Evolutionary conservation across 2,797 vertebrate species (phyloP).

Genomic region (Hipposideros larvatus): DNA sequence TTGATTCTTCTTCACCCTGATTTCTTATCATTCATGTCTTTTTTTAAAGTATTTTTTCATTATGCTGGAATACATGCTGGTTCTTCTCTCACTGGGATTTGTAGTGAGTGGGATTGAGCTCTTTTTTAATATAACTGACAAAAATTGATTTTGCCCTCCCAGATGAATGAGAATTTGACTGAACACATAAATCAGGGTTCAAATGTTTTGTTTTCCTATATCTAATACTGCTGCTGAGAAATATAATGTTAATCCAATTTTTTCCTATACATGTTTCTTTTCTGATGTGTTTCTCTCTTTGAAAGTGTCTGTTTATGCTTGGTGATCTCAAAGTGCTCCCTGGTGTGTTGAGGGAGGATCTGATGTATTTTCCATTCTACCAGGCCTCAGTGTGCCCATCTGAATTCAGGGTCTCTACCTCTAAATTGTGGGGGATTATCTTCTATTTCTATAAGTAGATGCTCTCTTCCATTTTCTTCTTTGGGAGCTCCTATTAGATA

Average conservation of each 20-base stretch:
- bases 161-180: background rate
- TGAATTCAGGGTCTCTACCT: background rate
- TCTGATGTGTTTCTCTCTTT: background rate
- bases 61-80: background rate
- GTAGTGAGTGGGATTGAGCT: background rate
- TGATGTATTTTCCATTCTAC: background rate
- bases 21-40: background rate
- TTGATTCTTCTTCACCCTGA: background rate
- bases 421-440: background rate
- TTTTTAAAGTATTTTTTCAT: background rate
- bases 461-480: background rate
- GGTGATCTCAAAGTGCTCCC: background rate
- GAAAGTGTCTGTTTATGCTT: background rate
- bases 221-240: background rate
- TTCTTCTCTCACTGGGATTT: background rate
- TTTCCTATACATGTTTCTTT: background rate
- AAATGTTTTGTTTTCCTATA: background rate
- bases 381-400: background rate
- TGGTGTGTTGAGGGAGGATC: background rate
- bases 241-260: background rate
- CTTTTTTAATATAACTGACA: conserved; percentile 21
- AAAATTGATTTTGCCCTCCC: background rate
- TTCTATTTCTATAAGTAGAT: background rate
- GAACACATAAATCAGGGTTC: background rate
- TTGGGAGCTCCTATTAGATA: background rate